Conservation (phyloP, 2,888 invertebrate genomes). For the Aproaerema taeniolella region DNA sequence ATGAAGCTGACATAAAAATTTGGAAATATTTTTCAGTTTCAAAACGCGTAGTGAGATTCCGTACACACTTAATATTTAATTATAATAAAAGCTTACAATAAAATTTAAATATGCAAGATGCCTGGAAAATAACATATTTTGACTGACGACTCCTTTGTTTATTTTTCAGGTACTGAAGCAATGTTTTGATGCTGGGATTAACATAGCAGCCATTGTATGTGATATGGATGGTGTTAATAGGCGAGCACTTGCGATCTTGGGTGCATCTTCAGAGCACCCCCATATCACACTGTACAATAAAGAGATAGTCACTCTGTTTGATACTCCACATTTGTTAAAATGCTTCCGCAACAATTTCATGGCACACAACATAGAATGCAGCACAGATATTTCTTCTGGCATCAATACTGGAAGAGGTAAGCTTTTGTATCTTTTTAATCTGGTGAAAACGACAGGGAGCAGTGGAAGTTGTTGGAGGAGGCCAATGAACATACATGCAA, state of each 20-base stretch:
- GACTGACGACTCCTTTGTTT: background rate
- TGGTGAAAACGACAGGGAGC: too few relatives aligned
- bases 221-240: conserved; percentile 19
- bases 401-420: background rate
- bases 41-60: too few relatives aligned
- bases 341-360: conserved; percentile 20
- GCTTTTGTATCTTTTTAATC: background rate
- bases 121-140: too few relatives aligned
- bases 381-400: background rate
- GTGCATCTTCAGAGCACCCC: conserved; percentile 13
- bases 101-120: too few relatives aligned
- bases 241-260: conserved; percentile 17
- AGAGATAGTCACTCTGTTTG: conserved; percentile 17
- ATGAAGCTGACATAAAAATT: too few relatives aligned
- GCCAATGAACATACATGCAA: too few relatives aligned
- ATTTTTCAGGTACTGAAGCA: conserved; percentile 16
- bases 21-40: too few relatives aligned
- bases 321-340: conserved; percentile 21
- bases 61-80: background rate
- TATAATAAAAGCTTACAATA: too few relatives aligned
- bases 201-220: conserved; percentile 18
- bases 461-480: too few relatives aligned
- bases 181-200: conserved; percentile 14
- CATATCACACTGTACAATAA: conserved; percentile 2
- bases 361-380: conserved; percentile 10